These are phyloP conservation scores for Grus americana DNA, from an alignment of 2,113 vertebrate genomes.

Conservation along the genomic window DNA sequence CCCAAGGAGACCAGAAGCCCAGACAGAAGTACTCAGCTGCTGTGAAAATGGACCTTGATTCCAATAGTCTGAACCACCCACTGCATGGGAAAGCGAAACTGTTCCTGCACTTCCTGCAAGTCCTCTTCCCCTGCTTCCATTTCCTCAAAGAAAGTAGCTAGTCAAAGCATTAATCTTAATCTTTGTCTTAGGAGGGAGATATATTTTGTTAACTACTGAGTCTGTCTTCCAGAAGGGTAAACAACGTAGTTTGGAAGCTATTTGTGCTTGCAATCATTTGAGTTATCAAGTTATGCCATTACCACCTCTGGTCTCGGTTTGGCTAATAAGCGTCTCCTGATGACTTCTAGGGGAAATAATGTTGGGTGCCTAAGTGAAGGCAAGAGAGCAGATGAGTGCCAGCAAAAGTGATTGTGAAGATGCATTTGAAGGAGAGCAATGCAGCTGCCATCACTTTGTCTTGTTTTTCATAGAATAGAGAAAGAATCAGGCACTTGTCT, in stretches of 20 bases:
- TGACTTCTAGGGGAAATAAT: background rate
- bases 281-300: background rate
- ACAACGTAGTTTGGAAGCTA: background rate
- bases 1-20: background rate
- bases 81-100: background rate
- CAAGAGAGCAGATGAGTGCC: background rate
- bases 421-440: background rate
- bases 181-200: background rate
- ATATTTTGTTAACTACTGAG: background rate
- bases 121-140: background rate
- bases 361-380: background rate
- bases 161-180: background rate
- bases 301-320: background rate
- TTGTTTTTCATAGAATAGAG: background rate
- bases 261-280: background rate
- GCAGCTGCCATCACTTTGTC: background rate
- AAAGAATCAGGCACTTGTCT: background rate
- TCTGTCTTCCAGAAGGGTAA: background rate
- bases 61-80: background rate
- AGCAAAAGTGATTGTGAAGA: background rate
- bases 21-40: background rate
- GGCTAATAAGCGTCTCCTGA: background rate
- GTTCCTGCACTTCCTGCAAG: background rate
- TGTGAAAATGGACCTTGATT: background rate
- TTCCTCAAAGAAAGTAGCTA: background rate